Conservation (phyloP, 2,113 vertebrate genomes). For the Trogon surrucura region DNA sequence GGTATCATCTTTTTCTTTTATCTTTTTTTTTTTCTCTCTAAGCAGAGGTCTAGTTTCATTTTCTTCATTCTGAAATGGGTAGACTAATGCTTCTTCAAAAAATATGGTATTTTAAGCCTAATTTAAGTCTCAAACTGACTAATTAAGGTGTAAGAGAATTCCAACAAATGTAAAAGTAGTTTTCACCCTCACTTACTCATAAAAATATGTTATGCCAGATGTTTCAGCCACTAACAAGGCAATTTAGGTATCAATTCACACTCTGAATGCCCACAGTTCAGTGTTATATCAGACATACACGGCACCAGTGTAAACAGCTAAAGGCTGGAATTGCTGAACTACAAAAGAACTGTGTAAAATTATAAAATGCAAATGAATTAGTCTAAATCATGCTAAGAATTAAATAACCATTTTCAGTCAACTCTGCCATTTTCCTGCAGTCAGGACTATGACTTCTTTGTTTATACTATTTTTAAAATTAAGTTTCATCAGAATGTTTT, state of each 20-base stretch:
- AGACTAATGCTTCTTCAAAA: conserved; percentile 8
- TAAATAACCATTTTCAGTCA: neutral
- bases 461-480: neutral
- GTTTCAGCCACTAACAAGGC: neutral
- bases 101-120: neutral
- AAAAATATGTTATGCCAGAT: conserved; percentile 4
- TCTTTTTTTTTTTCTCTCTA: neutral
- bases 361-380: neutral
- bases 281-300: neutral
- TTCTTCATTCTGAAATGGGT: neutral
- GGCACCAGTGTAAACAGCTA: neutral
- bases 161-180: conserved; percentile 14
- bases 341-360: neutral
- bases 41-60: neutral
- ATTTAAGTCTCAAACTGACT: neutral
- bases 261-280: neutral
- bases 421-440: neutral
- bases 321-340: neutral
- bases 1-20: neutral
- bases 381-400: neutral
- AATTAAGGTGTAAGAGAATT: neutral
- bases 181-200: neutral
- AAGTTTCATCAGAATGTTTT: neutral
- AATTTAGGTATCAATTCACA: neutral
- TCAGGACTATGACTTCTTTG: neutral